phyloP scores from a whole-genome alignment of 2,113 vertebrate genomes.

The Lichenostomus cassidix region DNA sequence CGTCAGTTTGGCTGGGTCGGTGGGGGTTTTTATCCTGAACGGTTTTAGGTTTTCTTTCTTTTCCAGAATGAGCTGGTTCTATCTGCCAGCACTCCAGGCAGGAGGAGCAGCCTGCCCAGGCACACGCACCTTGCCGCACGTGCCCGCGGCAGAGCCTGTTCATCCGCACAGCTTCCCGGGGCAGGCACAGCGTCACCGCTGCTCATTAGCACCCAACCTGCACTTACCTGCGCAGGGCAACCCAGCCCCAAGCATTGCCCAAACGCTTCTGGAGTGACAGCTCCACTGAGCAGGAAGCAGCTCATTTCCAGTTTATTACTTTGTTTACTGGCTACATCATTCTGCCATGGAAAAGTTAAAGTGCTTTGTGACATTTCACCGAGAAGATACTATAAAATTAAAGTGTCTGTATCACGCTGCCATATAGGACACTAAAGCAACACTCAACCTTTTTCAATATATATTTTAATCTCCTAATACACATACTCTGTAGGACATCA shows the following conservation, averaged over 20 bases:
- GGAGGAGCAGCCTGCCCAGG: background rate
- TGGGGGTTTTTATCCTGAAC: background rate
- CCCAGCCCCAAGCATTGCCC: constrained; percentile 9
- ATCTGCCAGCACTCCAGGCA: background rate
- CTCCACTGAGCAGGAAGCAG: constrained; percentile 51
- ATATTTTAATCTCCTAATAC: background rate
- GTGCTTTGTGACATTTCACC: background rate
- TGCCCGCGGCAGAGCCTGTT: background rate
- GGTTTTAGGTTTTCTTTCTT: background rate
- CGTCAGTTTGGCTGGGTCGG: background rate
- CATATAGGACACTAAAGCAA: background rate
- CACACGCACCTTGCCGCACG: background rate
- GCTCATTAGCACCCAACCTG: background rate
- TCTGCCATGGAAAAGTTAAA: background rate
- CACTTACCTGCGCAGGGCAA: constrained; percentile 22
- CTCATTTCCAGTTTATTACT: constrained; percentile 45
- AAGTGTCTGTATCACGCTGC: background rate
- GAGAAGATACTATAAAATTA: background rate
- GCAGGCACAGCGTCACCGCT: constrained; percentile 24
- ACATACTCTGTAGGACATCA: background rate
- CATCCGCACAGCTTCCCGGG: background rate
- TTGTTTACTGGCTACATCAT: constrained; percentile 15
- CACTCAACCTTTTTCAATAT: background rate
- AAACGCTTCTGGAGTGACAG: background rate
- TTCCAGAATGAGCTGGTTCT: background rate